These are phyloP conservation scores for Dufourea novaeangliae DNA, from an alignment of 1,140 invertebrate species.

Conservation along the genomic window DNA sequence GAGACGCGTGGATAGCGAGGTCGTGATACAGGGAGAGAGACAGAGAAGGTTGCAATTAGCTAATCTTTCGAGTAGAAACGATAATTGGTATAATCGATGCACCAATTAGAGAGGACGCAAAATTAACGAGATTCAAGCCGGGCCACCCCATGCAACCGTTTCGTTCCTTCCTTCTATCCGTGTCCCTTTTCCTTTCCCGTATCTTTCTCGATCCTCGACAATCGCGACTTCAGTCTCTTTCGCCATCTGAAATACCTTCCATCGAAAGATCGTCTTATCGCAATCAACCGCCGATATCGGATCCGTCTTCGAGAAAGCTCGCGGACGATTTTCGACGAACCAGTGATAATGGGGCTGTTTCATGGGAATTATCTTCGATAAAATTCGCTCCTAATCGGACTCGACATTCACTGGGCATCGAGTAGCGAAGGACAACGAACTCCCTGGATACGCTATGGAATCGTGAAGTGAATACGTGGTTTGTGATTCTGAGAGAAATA, in stretches of 20 bases:
- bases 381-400: conserved; percentile 13
- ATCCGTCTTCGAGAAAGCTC: conserved; percentile 23
- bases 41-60: conserved; percentile 70
- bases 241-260: conserved; percentile 1
- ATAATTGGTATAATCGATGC: conserved; percentile 78
- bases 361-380: conserved; percentile 42
- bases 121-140: conserved; percentile 73
- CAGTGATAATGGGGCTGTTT: conserved; percentile 49
- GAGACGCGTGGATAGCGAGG: conserved; percentile 30
- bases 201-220: not conserved
- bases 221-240: not conserved
- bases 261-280: conserved; percentile 43
- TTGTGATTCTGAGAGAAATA: conserved; percentile 23
- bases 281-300: conserved; percentile 22
- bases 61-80: conserved; percentile 74
- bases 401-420: not conserved
- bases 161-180: not conserved
- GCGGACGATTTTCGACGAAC: conserved; percentile 8
- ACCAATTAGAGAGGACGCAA: conserved; percentile 70
- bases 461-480: not conserved
- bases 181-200: not conserved
- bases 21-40: conserved; percentile 38
- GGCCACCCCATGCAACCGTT: conserved; percentile 25
- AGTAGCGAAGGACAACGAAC: conserved; percentile 9
- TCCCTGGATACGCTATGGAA: conserved; percentile 21